These are phyloP conservation scores for Drosophila gunungcola DNA, from an alignment of 1,140 invertebrate species.

Conservation along the genomic window DNA sequence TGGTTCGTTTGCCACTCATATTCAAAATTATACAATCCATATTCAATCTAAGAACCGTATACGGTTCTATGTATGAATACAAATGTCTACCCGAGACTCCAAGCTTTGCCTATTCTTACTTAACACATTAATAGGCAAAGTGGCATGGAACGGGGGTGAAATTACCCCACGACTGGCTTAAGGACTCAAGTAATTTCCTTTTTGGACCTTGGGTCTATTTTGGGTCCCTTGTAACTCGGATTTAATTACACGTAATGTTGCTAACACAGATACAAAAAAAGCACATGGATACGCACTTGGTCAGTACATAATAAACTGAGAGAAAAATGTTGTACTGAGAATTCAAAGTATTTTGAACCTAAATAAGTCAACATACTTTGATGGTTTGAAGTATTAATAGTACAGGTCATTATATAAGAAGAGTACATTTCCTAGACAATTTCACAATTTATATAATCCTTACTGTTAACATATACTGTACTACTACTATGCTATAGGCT, in stretches of 20 bases:
- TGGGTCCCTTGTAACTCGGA: conserved; percentile 31
- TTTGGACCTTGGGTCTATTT: conserved; percentile 50
- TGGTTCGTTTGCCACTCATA: conserved; percentile 9
- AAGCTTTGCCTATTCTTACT: conserved; percentile 25
- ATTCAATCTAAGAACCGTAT: conserved; percentile 2
- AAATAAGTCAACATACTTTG: no score
- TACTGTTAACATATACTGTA: no score
- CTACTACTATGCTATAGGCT: no score
- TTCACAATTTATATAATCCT: no score
- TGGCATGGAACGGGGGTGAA: background rate
- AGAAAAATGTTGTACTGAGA: background rate
- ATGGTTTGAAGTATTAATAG: no score
- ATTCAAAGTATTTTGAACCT: background rate
- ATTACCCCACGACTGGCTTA: conserved; percentile 17
- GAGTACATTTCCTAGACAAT: no score
- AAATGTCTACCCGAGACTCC: background rate
- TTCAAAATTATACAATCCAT: conserved; percentile 8
- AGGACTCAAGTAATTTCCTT: conserved; percentile 35
- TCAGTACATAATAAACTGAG: conserved; percentile 7
- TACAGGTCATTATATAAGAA: no score
- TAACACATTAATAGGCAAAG: conserved; percentile 11
- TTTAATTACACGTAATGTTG: conserved; percentile 47
- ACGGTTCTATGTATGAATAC: background rate
- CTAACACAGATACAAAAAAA: conserved; percentile 23
- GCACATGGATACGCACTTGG: conserved; percentile 30